phyloP scores from a whole-genome alignment of 2,113 vertebrate species.

The Copsychus sechellarum region DNA sequence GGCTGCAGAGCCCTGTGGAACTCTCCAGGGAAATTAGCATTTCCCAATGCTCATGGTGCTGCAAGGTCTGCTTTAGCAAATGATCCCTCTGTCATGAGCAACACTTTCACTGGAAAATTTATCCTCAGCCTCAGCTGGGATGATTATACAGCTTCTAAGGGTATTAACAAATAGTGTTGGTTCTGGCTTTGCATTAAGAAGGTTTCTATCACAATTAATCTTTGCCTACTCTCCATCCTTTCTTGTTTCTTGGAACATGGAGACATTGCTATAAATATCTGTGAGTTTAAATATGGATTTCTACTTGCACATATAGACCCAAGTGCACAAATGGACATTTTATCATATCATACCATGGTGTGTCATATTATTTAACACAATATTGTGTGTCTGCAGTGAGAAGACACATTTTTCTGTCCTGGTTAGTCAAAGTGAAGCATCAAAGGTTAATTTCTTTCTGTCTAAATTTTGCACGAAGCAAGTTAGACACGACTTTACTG shows the following conservation, averaged over 20 bases:
- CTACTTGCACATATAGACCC: background rate
- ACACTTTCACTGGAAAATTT: background rate
- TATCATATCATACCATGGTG: background rate
- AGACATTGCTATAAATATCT: background rate
- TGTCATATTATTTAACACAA: background rate
- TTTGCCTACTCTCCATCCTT: background rate
- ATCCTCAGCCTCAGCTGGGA: background rate
- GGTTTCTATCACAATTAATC: background rate
- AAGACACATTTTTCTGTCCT: conserved; percentile 54
- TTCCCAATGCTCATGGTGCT: accelerated
- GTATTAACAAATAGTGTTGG: background rate
- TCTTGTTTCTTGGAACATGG: background rate
- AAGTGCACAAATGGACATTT: conserved; percentile 12
- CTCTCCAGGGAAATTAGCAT: background rate
- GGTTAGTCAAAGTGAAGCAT: conserved; percentile 56
- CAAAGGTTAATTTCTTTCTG: conserved; percentile 48
- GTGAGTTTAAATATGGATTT: background rate
- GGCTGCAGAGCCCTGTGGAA: background rate
- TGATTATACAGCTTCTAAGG: background rate
- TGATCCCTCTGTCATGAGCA: background rate
- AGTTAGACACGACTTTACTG: conserved; percentile 67
- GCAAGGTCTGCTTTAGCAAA: background rate
- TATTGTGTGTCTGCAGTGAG: background rate
- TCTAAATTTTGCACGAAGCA: conserved; percentile 45
- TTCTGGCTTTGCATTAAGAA: background rate